Conservation (phyloP, 2,888 invertebrate species). For the Synergus gifuensis region DNA sequence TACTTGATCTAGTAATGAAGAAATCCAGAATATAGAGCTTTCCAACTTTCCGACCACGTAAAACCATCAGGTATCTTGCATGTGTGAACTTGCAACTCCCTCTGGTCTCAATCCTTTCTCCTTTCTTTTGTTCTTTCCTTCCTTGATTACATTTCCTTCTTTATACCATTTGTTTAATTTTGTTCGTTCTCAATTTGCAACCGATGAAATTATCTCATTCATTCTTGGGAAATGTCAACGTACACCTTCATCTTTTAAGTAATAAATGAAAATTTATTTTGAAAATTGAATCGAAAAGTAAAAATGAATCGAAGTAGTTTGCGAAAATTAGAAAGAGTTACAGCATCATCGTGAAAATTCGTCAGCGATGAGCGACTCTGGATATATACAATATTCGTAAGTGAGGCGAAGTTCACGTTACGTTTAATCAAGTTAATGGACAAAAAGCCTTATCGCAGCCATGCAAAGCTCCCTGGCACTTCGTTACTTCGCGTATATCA, state of each 20-base stretch:
- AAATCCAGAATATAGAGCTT: slow-evolving; percentile 65
- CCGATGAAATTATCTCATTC: neutral
- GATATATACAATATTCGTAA: slow-evolving; percentile 35
- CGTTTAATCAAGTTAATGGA: slow-evolving; percentile 74
- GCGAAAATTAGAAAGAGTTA: slow-evolving; percentile 3
- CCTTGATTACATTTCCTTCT: slow-evolving; percentile 34
- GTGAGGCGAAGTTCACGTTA: slow-evolving; percentile 40
- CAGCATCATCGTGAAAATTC: neutral
- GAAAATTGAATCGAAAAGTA: no score
- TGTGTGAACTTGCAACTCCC: slow-evolving; percentile 60
- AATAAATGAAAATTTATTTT: no score
- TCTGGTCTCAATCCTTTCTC: slow-evolving; percentile 40
- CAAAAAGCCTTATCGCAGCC: slow-evolving; percentile 67
- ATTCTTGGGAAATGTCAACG: neutral
- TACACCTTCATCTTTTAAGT: no score
- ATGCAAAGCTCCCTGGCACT: slow-evolving; percentile 63
- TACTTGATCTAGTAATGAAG: slow-evolving; percentile 69
- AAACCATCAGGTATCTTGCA: slow-evolving; percentile 61
- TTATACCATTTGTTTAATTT: slow-evolving; percentile 25
- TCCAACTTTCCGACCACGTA: slow-evolving; percentile 70
- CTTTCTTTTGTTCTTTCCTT: slow-evolving; percentile 48
- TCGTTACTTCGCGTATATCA: slow-evolving; percentile 13
- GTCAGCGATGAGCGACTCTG: slow-evolving; percentile 16
- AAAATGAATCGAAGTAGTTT: neutral
- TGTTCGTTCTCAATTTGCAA: slow-evolving; percentile 13